Evolutionary conservation across 1,140 invertebrate genomes (phyloP).

Genomic region (Drosophila quadrilineata): DNA sequence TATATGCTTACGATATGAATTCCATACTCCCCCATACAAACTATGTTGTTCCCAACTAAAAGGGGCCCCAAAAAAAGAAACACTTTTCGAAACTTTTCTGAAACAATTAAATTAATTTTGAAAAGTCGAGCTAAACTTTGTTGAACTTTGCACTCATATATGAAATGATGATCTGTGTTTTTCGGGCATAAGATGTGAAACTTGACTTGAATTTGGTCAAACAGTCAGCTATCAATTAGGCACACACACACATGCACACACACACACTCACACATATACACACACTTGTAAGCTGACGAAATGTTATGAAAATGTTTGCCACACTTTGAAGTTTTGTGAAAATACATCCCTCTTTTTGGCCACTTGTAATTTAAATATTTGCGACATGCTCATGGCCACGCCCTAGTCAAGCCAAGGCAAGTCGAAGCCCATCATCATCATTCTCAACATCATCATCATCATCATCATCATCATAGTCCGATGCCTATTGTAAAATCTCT

Average conservation of each 20-base stretch:
- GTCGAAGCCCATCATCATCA: too few relatives aligned
- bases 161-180: slow-evolving; percentile 31
- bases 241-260: slow-evolving; percentile 31
- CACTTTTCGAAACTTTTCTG: too few relatives aligned
- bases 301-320: slow-evolving; percentile 22
- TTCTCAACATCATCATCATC: too few relatives aligned
- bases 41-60: too few relatives aligned
- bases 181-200: slow-evolving; percentile 37
- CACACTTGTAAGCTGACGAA: neutral
- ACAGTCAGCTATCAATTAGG: slow-evolving; percentile 56
- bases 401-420: neutral
- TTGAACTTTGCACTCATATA: slow-evolving; percentile 24
- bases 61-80: too few relatives aligned
- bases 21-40: too few relatives aligned
- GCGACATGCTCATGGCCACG: neutral
- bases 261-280: slow-evolving; percentile 1
- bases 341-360: slow-evolving; percentile 15
- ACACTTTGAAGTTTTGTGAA: slow-evolving; percentile 43
- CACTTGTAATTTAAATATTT: slow-evolving; percentile 50
- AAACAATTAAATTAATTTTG: slow-evolving; percentile 37
- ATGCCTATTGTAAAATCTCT: slow-evolving; percentile 59
- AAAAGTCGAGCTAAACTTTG: slow-evolving; percentile 14
- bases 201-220: slow-evolving; percentile 64
- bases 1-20: slow-evolving; percentile 15
- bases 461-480: too few relatives aligned